Evolutionary conservation across 2,888 invertebrate genomes (phyloP).

Genomic region (Dasypogon diadema): DNA sequence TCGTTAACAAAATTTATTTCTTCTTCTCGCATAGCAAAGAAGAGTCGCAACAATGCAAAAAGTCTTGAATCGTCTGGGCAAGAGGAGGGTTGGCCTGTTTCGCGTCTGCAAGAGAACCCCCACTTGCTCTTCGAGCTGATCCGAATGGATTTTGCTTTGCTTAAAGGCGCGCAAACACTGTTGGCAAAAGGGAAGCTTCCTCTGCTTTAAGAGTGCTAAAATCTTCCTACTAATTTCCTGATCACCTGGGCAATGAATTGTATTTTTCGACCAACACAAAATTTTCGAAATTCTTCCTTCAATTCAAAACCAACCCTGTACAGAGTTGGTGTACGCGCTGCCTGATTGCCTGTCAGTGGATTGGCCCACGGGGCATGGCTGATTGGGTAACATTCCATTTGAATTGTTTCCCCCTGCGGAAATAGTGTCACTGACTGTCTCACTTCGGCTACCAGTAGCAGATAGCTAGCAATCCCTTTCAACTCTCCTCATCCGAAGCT

Average conservation of each 20-base stretch:
- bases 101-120: conserved; percentile 25
- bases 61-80: not conserved
- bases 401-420: no score
- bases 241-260: conserved; percentile 65
- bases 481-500: no score
- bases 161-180: not conserved
- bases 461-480: no score
- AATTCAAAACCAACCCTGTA: no score
- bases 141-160: not conserved
- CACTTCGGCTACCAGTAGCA: no score
- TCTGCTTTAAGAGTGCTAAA: conserved; percentile 22
- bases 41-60: conserved; percentile 3
- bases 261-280: conserved; percentile 69
- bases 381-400: no score
- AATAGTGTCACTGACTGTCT: no score
- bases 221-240: conserved; percentile 56
- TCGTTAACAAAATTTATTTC: conserved; percentile 51
- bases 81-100: conserved; percentile 10
- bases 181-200: not conserved
- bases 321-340: no score
- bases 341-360: not conserved
- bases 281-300: conserved; percentile 65
- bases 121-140: not conserved
- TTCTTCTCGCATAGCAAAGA: conserved; percentile 45
- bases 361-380: no score